phyloP scores from a whole-genome alignment of 2,797 vertebrate species.

The Acanthornis magna region DNA sequence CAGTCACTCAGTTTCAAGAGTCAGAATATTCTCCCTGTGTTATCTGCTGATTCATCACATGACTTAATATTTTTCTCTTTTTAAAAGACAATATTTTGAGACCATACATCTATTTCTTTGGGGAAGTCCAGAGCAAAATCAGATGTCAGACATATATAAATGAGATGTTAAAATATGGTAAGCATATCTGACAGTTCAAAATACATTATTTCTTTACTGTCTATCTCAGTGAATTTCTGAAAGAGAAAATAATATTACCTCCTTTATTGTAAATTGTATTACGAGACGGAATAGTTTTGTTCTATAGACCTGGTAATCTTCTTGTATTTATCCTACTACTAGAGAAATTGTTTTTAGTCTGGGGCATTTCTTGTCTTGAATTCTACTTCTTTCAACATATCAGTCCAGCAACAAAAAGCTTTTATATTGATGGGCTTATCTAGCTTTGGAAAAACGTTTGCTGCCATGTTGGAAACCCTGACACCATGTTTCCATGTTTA shows the following conservation, averaged over 20 bases:
- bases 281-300: constrained; percentile 7
- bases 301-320: constrained; percentile 14
- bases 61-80: not conserved
- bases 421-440: not conserved
- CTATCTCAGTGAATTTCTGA: not conserved
- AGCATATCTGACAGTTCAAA: constrained; percentile 24
- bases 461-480: constrained; percentile 28
- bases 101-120: not conserved
- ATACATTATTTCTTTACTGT: not conserved
- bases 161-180: not conserved
- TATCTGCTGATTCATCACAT: not conserved
- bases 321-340: not conserved
- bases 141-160: not conserved
- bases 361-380: constrained; percentile 21
- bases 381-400: constrained; percentile 37
- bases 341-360: not conserved
- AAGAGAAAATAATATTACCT: constrained; percentile 26
- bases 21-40: not conserved
- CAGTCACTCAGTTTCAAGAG: not conserved
- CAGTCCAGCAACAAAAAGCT: constrained; percentile 32
- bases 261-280: constrained; percentile 30
- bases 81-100: constrained; percentile 17
- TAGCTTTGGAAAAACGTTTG: constrained; percentile 26
- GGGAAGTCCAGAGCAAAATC: constrained; percentile 10
- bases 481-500: not conserved